Evolutionary conservation across 2,888 invertebrate genomes (phyloP).

Genomic region (Ecliptopera silaceata): DNA sequence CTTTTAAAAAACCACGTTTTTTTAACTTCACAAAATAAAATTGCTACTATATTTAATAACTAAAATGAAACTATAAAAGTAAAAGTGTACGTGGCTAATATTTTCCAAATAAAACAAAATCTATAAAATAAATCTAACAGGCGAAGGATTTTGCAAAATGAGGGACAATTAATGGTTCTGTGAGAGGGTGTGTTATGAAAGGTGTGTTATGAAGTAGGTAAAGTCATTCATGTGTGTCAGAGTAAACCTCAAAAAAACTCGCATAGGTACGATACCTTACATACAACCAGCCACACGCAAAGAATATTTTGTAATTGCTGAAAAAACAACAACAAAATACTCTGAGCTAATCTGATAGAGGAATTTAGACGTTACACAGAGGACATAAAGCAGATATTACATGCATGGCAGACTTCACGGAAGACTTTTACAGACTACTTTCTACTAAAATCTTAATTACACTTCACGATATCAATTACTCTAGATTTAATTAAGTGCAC

Average conservation of each 20-base stretch:
- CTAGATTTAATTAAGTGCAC: neutral
- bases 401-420: constrained; percentile 25
- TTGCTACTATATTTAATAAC: neutral
- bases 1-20: neutral
- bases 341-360: constrained; percentile 56
- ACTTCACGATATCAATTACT: neutral
- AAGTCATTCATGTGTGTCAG: constrained; percentile 74
- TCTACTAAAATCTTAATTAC: constrained; percentile 16
- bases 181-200: constrained; percentile 9
- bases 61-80: neutral
- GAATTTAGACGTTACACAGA: constrained; percentile 26
- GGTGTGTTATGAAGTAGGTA: constrained; percentile 49
- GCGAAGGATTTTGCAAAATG: constrained; percentile 21
- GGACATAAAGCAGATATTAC: constrained; percentile 30
- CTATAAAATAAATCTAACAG: constrained; percentile 34
- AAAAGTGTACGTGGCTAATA: neutral
- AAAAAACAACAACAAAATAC: constrained; percentile 84
- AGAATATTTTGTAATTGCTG: constrained; percentile 92
- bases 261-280: constrained; percentile 87
- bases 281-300: constrained; percentile 93
- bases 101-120: constrained; percentile 9
- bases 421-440: constrained; percentile 16
- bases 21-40: neutral
- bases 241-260: constrained; percentile 61
- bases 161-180: constrained; percentile 2